Conservation (phyloP, 2,797 vertebrate species). For the Neoniphon sammara region DNA sequence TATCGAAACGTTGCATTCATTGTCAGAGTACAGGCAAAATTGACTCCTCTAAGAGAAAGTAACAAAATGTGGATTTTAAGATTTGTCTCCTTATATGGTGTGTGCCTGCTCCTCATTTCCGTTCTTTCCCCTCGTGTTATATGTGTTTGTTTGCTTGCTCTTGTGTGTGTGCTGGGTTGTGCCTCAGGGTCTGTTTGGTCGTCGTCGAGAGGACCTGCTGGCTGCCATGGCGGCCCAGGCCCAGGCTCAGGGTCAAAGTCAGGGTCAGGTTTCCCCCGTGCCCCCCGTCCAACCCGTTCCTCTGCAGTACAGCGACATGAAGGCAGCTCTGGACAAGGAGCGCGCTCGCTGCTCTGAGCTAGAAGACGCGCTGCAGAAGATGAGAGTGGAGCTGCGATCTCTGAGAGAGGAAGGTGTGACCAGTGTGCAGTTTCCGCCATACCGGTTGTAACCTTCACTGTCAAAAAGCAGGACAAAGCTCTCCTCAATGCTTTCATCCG, state of each 20-base stretch:
- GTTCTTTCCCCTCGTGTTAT: background rate
- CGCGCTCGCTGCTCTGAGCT: slow-evolving; percentile 92
- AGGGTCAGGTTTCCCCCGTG: slow-evolving; percentile 65
- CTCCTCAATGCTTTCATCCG: too few relatives aligned
- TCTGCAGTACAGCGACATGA: slow-evolving; percentile 97
- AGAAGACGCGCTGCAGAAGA: slow-evolving; percentile 97
- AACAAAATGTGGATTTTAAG: too few relatives aligned
- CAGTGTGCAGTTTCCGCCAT: background rate
- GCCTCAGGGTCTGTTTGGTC: slow-evolving; percentile 96
- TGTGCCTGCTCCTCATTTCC: too few relatives aligned
- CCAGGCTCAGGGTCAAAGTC: slow-evolving; percentile 68
- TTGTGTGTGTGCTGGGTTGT: slow-evolving; percentile 62
- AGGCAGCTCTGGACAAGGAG: slow-evolving; percentile 96
- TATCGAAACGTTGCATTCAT: too few relatives aligned
- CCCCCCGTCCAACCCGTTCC: slow-evolving; percentile 87
- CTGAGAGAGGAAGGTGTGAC: slow-evolving; percentile 93
- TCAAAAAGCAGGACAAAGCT: too few relatives aligned
- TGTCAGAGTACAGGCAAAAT: too few relatives aligned
- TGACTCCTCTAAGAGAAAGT: too few relatives aligned
- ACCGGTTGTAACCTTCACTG: background rate
- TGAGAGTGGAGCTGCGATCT: slow-evolving; percentile 92
- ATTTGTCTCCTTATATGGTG: too few relatives aligned
- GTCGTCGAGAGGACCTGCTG: slow-evolving; percentile 95
- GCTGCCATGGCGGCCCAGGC: slow-evolving; percentile 85
- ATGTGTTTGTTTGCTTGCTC: slow-evolving; percentile 1